phyloP scores from a whole-genome alignment of 2,113 vertebrate species.

The Lanius collurio region DNA sequence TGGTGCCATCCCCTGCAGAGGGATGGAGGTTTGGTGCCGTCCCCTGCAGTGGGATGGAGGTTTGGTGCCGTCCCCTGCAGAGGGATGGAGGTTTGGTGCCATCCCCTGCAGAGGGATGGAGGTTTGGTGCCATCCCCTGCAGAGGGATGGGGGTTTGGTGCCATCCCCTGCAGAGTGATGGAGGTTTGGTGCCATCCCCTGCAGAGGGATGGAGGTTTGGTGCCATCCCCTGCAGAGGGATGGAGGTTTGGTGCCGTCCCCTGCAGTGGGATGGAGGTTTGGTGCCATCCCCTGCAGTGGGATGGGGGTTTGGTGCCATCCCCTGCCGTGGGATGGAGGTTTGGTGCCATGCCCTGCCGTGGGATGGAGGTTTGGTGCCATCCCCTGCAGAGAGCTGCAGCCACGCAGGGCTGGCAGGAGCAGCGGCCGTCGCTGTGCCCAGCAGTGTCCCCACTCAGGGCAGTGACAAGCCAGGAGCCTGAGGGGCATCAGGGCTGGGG shows the following conservation, averaged over 20 bases:
- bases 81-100: background rate
- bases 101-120: background rate
- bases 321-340: background rate
- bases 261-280: background rate
- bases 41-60: background rate
- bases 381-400: background rate
- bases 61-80: no score
- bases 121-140: no score
- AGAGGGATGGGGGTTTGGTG: background rate
- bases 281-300: background rate
- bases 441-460: accelerated
- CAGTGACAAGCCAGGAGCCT: no score
- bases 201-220: background rate
- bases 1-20: no score
- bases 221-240: no score
- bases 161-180: no score
- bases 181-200: no score
- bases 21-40: no score
- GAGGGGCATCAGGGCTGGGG: background rate
- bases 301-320: no score
- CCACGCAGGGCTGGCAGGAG: accelerated
- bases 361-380: background rate
- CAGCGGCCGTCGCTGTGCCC: accelerated
- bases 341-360: no score
- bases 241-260: no score